phyloP scores from a whole-genome alignment of 2,113 vertebrate species.

The Phylloscopus trochilus region DNA sequence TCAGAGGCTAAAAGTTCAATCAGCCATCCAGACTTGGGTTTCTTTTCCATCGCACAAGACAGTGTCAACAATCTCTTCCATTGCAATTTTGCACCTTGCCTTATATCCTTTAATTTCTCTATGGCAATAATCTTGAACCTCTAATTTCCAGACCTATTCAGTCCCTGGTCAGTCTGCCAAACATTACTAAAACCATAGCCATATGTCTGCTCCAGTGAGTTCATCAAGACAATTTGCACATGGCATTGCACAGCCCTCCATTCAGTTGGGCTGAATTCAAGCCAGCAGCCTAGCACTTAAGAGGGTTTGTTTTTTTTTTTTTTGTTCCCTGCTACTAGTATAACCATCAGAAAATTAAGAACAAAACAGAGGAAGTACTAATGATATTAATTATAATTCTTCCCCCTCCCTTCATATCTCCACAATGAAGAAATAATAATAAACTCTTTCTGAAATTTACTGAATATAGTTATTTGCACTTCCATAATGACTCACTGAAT shows the following conservation, averaged over 20 bases:
- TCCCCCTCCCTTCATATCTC: not conserved
- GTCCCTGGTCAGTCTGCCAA: not conserved
- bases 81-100: not conserved
- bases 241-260: not conserved
- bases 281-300: not conserved
- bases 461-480: conserved; percentile 6
- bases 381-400: conserved; percentile 27
- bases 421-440: conserved; percentile 3
- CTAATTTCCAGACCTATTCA: not conserved
- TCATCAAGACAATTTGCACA: not conserved
- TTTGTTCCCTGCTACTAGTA: not conserved
- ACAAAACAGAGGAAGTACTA: not conserved
- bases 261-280: not conserved
- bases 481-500: not conserved
- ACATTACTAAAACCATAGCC: not conserved
- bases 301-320: not conserved
- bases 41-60: not conserved
- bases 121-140: not conserved
- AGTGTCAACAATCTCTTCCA: not conserved
- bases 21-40: not conserved
- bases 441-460: not conserved
- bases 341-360: not conserved
- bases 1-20: not conserved
- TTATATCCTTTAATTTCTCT: not conserved
- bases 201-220: not conserved